Conservation (phyloP, 1,140 invertebrate genomes). For the Leptestheria dahalacensis region DNA sequence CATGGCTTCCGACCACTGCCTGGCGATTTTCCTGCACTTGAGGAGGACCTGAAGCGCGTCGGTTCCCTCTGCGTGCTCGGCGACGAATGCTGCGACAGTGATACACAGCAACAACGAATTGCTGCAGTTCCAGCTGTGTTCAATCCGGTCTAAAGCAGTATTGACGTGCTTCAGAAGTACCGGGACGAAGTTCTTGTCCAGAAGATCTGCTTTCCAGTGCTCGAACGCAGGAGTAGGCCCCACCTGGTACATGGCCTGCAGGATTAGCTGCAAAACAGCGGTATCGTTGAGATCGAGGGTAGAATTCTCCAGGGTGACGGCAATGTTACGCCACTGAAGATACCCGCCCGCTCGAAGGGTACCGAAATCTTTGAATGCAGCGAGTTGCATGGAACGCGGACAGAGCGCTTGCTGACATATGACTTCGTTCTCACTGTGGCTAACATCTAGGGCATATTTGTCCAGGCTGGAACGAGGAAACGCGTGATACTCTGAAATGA, state of each 20-base stretch:
- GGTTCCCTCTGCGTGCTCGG: not conserved
- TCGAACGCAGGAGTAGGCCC: constrained; percentile 2
- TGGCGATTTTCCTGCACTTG: not conserved
- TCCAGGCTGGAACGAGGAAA: too few species aligned
- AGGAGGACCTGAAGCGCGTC: not conserved
- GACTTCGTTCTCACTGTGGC: not conserved
- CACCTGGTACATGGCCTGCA: constrained; percentile 16
- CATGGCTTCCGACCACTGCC: not conserved
- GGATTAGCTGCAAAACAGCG: constrained; percentile 14
- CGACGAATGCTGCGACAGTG: not conserved
- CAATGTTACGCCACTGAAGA: constrained; percentile 17
- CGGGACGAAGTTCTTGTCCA: not conserved
- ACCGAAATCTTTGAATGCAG: constrained; percentile 15
- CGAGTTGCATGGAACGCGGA: not conserved
- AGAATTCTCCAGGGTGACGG: constrained; percentile 1
- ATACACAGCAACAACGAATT: not conserved
- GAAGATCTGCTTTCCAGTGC: constrained; percentile 4
- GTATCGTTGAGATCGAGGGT: constrained; percentile 10
- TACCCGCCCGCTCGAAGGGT: constrained; percentile 13
- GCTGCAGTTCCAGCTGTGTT: not conserved
- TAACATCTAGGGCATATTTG: too few species aligned
- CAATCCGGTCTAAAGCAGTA: not conserved
- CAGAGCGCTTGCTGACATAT: not conserved
- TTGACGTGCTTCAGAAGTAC: constrained; percentile 4
- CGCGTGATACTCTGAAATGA: too few species aligned